Conservation (phyloP, 2,113 vertebrate species). For the Chitala chitala region DNA sequence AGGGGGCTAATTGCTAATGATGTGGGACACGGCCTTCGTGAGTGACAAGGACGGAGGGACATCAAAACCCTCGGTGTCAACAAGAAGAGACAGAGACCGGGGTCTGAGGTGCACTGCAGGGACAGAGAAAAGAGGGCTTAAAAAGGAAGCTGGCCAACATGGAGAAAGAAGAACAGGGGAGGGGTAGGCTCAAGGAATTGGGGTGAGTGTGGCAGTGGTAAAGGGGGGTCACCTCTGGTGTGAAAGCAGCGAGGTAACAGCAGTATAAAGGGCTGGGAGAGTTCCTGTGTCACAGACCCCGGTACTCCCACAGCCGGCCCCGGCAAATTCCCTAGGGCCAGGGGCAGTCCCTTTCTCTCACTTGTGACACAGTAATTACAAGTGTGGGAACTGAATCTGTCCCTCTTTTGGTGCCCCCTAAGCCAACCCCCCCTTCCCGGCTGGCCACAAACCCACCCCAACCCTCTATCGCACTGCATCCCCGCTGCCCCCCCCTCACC, state of each 20-base stretch:
- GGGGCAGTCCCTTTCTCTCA: conserved; percentile 72
- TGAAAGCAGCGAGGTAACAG: conserved; percentile 55
- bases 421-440: conserved; percentile 39
- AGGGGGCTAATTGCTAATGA: conserved; percentile 52
- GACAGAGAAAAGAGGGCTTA: conserved; percentile 5
- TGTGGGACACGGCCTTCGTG: conserved; percentile 25
- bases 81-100: conserved; percentile 37
- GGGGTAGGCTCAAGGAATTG: background rate
- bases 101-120: conserved; percentile 34
- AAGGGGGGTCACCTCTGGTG: conserved; percentile 53
- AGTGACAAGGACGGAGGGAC: conserved; percentile 25
- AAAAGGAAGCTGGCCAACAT: conserved; percentile 54
- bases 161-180: conserved; percentile 44
- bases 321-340: conserved; percentile 52
- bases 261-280: conserved; percentile 54
- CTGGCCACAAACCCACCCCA: conserved; percentile 14
- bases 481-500: conserved; percentile 40
- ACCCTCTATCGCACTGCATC: conserved; percentile 48
- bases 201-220: conserved; percentile 27
- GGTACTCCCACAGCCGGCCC: conserved; percentile 48
- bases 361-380: conserved; percentile 72
- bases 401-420: conserved; percentile 58
- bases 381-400: conserved; percentile 75
- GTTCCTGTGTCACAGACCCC: conserved; percentile 59
- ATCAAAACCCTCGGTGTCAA: conserved; percentile 43